These are phyloP conservation scores for Zaprionus nigranus DNA, from an alignment of 1,140 invertebrate genomes.

Conservation along the genomic window DNA sequence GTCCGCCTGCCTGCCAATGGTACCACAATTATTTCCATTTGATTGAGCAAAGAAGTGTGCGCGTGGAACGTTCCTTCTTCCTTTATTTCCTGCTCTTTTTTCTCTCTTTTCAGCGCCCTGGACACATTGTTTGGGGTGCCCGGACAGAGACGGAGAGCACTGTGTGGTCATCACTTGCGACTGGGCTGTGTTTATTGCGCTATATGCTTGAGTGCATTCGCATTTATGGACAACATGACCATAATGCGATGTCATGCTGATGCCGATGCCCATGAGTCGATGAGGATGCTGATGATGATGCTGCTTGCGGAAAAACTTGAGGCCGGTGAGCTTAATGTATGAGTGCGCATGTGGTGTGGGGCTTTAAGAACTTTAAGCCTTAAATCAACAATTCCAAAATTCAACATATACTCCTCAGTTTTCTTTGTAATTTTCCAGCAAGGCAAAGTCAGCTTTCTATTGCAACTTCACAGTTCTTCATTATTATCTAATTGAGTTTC, in stretches of 20 bases:
- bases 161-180: constrained; percentile 70
- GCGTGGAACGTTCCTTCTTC: constrained; percentile 59
- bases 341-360: not conserved
- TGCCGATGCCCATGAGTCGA: constrained; percentile 21
- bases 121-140: constrained; percentile 56
- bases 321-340: constrained; percentile 3
- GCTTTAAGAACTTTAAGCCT: constrained; percentile 29
- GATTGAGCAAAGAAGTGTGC: constrained; percentile 79
- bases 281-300: constrained; percentile 29
- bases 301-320: constrained; percentile 39
- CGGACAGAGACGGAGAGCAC: constrained; percentile 10
- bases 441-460: not conserved
- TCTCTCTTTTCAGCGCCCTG: constrained; percentile 24
- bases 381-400: not conserved
- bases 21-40: constrained; percentile 81
- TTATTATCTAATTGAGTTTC: not conserved
- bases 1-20: constrained; percentile 26
- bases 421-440: not conserved
- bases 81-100: constrained; percentile 24
- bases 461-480: not conserved
- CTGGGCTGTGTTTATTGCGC: constrained; percentile 71
- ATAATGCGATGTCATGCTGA: constrained; percentile 22
- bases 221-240: constrained; percentile 49
- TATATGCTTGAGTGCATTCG: constrained; percentile 77
- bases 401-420: not conserved